Conservation (phyloP, 2,888 invertebrate genomes). For the Rhogogaster chlorosoma region DNA sequence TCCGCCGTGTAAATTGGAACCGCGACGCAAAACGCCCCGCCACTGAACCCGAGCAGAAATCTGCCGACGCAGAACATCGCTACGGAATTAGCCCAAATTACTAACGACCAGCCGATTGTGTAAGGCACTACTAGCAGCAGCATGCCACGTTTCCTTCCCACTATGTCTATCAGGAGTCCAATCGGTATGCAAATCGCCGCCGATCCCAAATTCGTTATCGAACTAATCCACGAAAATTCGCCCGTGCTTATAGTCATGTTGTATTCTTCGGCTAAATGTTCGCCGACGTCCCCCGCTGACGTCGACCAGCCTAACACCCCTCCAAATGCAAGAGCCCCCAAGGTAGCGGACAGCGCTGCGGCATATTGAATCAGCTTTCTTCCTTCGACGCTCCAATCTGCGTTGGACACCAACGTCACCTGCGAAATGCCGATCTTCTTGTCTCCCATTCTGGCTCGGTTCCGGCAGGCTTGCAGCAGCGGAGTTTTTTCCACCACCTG, state of each 20-base stretch:
- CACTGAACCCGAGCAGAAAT: constrained; percentile 86
- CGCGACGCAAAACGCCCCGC: constrained; percentile 90
- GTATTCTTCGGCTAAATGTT: constrained; percentile 76
- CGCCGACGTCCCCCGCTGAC: constrained; percentile 80
- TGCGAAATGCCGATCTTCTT: constrained; percentile 82
- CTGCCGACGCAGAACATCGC: constrained; percentile 84
- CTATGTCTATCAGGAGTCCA: constrained; percentile 83
- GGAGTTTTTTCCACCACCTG: constrained; percentile 77
- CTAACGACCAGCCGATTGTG: constrained; percentile 86
- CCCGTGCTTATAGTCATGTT: constrained; percentile 79
- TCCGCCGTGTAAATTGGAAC: constrained; percentile 93
- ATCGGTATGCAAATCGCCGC: constrained; percentile 87
- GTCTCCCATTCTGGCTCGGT: constrained; percentile 74
- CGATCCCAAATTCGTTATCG: constrained; percentile 87
- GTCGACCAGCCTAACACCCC: constrained; percentile 89
- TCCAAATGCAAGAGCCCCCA: constrained; percentile 89
- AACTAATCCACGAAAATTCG: constrained; percentile 86
- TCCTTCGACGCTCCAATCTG: constrained; percentile 64
- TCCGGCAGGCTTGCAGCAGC: constrained; percentile 59
- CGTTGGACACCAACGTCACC: constrained; percentile 78
- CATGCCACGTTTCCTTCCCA: constrained; percentile 88
- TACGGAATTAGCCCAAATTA: constrained; percentile 85
- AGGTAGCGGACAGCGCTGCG: constrained; percentile 85
- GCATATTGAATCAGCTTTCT: constrained; percentile 83
- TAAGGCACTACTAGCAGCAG: constrained; percentile 84